A percentile compares a stretch with the other conserved stretches of the same genome.
Conservation (phyloP, 2,797 vertebrate genomes). For the Sebastes trivittatus region DNA sequence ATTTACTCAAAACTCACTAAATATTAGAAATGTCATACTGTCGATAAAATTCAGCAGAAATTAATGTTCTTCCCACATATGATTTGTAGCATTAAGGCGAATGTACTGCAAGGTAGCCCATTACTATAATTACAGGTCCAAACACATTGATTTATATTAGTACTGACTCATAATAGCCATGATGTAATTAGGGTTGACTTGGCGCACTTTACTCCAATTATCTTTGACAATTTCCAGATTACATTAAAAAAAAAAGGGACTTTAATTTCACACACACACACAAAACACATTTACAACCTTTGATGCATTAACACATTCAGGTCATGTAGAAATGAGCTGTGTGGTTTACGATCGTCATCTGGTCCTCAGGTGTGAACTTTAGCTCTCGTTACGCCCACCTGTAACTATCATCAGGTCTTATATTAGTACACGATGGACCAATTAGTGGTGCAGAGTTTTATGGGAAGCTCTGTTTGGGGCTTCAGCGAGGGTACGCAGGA, state of each 20-base stretch:
- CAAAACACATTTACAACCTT: conserved; percentile 8
- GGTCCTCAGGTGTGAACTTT: conserved; percentile 59
- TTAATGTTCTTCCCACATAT: neutral
- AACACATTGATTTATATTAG: conserved; percentile 34
- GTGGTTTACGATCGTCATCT: conserved; percentile 17
- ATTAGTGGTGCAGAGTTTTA: conserved; percentile 56
- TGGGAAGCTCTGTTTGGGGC: conserved; percentile 8
- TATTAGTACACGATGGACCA: conserved; percentile 35
- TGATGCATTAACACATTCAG: conserved; percentile 3
- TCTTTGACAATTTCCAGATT: conserved; percentile 35
- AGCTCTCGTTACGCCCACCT: conserved; percentile 22
- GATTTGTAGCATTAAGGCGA: conserved; percentile 12
- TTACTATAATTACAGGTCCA: conserved; percentile 27
- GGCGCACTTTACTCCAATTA: conserved; percentile 28
- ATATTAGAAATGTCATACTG: conserved; percentile 13
- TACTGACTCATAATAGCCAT: neutral
- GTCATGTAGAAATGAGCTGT: neutral
- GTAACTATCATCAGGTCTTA: conserved; percentile 33
- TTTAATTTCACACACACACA: conserved; percentile 30
- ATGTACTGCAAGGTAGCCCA: conserved; percentile 3
- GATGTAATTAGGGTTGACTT: conserved; percentile 22
- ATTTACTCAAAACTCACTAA: neutral
- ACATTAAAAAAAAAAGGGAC: conserved; percentile 15
- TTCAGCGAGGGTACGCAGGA: neutral
- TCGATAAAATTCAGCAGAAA: neutral